Percentiles rank a stretch among this genome's conserved stretches.
Conservation (phyloP, 2,888 invertebrate genomes). For the Conchocele bisecta region DNA sequence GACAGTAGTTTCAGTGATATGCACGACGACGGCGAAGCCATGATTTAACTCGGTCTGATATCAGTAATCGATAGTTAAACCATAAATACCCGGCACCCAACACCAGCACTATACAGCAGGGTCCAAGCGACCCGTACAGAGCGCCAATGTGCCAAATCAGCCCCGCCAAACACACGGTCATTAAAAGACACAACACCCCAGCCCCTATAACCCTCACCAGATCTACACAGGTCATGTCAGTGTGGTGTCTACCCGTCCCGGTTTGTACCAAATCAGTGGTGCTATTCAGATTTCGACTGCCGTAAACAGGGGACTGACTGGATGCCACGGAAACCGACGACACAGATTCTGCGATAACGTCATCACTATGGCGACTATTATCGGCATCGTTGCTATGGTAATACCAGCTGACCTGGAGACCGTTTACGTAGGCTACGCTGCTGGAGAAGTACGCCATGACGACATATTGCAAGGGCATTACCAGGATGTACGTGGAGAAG, state of each 20-base stretch:
- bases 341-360: neutral
- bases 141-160: conserved; percentile 36
- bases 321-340: neutral
- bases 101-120: too few species aligned
- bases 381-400: conserved; percentile 45
- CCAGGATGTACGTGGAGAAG: conserved; percentile 52
- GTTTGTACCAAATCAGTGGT: too few species aligned
- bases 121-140: too few species aligned
- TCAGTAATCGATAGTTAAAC: too few species aligned
- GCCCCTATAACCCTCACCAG: neutral
- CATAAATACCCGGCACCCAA: too few species aligned
- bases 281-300: neutral
- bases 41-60: too few species aligned
- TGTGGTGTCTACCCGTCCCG: too few species aligned
- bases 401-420: conserved; percentile 64
- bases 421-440: conserved; percentile 61
- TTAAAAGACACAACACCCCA: conserved; percentile 7
- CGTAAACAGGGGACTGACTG: neutral
- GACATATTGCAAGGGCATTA: conserved; percentile 62
- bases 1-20: too few species aligned
- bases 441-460: conserved; percentile 66
- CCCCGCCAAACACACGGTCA: conserved; percentile 30
- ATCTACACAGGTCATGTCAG: neutral
- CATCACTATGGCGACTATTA: too few species aligned
- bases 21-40: too few species aligned